Evolutionary conservation across 2,113 vertebrate genomes (phyloP).

Genomic region (Phyllostomus discolor): DNA sequence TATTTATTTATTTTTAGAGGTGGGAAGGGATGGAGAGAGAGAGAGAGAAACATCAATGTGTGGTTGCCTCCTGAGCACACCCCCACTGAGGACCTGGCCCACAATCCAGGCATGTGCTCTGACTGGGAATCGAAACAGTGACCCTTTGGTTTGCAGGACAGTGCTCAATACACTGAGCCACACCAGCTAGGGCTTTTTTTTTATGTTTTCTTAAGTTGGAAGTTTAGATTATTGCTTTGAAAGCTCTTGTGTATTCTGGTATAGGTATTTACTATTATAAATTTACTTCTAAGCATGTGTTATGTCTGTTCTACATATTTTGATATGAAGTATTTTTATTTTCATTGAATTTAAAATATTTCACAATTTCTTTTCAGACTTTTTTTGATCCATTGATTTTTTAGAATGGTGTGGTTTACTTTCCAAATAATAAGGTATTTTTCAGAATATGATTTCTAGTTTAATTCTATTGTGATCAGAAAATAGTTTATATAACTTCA

Average conservation of each 20-base stretch:
- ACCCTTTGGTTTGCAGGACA: not conserved
- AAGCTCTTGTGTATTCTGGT: not conserved
- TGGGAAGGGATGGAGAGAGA: too few relatives aligned
- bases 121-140: too few relatives aligned
- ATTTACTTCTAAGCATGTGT: not conserved
- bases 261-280: not conserved
- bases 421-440: conserved; percentile 21
- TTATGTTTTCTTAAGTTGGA: not conserved
- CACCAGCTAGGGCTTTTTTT: not conserved
- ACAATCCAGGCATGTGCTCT: too few relatives aligned
- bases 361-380: not conserved
- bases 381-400: not conserved
- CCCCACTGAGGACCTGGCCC: too few relatives aligned
- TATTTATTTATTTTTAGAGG: too few relatives aligned
- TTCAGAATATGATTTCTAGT: not conserved
- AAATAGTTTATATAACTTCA: not conserved
- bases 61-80: too few relatives aligned
- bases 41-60: too few relatives aligned
- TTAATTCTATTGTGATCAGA: not conserved
- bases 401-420: not conserved
- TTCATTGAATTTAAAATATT: not conserved
- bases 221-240: conserved; percentile 8
- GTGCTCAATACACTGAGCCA: too few relatives aligned
- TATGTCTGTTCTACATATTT: not conserved
- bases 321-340: not conserved